phyloP scores from a whole-genome alignment of 2,888 invertebrate genomes.

The Amaurobius ferox region DNA sequence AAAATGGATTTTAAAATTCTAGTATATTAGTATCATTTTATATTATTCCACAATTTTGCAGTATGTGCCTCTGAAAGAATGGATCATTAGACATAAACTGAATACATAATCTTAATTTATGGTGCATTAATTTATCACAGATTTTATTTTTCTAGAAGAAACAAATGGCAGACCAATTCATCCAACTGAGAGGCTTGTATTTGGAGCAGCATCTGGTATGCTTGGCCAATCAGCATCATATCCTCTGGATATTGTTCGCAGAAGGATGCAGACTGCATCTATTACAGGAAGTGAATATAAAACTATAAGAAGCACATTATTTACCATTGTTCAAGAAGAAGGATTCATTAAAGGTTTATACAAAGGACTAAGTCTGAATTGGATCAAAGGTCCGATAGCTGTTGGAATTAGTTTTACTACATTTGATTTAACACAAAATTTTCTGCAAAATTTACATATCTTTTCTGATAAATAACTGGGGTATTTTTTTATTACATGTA shows the following conservation, averaged over 20 bases:
- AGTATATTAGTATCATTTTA: neutral
- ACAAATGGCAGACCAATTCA: conserved; percentile 78
- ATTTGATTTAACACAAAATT: conserved; percentile 82
- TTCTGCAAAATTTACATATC: conserved; percentile 47
- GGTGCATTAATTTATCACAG: too few relatives aligned
- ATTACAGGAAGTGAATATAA: conserved; percentile 81
- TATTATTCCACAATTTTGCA: too few relatives aligned
- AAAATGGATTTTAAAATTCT: too few relatives aligned
- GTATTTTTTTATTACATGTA: neutral
- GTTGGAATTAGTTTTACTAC: conserved; percentile 96
- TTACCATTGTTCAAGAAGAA: conserved; percentile 81
- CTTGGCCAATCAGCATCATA: conserved; percentile 97
- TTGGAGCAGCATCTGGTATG: conserved; percentile 94
- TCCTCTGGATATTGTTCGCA: conserved; percentile 94
- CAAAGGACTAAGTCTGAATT: conserved; percentile 99
- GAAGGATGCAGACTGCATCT: conserved; percentile 84
- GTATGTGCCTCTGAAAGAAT: too few relatives aligned
- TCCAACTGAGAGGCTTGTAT: conserved; percentile 84
- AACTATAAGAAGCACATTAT: conserved; percentile 82
- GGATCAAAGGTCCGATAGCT: conserved; percentile 87
- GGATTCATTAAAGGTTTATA: conserved; percentile 93
- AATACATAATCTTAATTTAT: too few relatives aligned
- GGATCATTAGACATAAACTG: too few relatives aligned
- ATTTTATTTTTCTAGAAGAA: conserved; percentile 49
- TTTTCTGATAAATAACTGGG: conserved; percentile 17